Evolutionary conservation across 1,140 invertebrate genomes (phyloP), one percentile per base, ranked within the genome.

Genomic region (Platyura marginata): DNA sequence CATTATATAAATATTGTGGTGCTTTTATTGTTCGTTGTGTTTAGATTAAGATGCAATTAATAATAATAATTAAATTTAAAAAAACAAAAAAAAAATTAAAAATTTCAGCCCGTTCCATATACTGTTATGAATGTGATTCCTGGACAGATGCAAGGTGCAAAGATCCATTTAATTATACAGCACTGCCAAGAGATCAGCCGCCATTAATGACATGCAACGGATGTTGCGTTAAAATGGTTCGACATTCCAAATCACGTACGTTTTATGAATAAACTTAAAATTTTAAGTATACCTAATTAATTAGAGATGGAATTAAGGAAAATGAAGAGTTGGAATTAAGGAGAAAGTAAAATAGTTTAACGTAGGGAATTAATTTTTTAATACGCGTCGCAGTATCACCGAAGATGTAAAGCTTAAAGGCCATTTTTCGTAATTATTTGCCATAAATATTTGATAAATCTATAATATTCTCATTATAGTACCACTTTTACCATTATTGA

Each of bases 221-320:
- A 29, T 92, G 89, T 65, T 93, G 89, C 63, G 87, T 92, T 15
- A 93, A 93, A 70, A 89, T 92, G 77, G 86, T 92, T 48, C 75
- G 84, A 46, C 82, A 89, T 63, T 79, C 82, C 40, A 81, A 81
- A 65, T 84, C 81, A 60, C 74, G 88, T 91, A 63, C 84, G 81
- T 79, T 49, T 35, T 25, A n/a, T n/a, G n/a, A n/a, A n/a, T n/a
- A n/a, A n/a, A n/a, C n/a, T n/a, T n/a, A n/a, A n/a, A 20, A 19
- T 23, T 44, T 8, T 38, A 38, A 38, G 20, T 38, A n/a, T n/a
- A n/a, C n/a, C n/a, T n/a, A n/a, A n/a, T n/a, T n/a, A n/a, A n/a
- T n/a, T n/a, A n/a, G n/a, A n/a, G n/a, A n/a, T n/a, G n/a, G n/a
- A 38, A 38, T 18, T n/a, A 6, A 21, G n/a, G 6, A 18, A 19